Base-by-base conservation (phyloP, 2,113 vertebrate genomes). In the Pomatostomus ruficeps region DNA sequence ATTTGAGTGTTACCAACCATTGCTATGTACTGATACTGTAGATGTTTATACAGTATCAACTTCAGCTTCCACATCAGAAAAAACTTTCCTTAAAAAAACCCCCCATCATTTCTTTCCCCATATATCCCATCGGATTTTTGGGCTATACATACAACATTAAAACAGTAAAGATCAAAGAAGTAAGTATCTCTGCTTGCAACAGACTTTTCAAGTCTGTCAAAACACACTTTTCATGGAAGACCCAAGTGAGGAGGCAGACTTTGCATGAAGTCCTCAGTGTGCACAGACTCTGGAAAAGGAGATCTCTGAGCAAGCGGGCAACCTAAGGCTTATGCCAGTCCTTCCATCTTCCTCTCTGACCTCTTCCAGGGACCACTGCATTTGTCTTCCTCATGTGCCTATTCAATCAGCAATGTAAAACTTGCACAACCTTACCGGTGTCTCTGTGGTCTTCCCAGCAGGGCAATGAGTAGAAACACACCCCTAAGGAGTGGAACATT, bases 21-120 rank as follows among this genome's bases (percentile, higher is more conserved):
- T 20, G 28, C 52, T 52, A 8, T 12, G 42, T 19, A 59, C 10
- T 31, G 14, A 38, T 58, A 58, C 2, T 42, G 31, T 9, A 77
- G 15, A 54, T 0, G 0, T 26, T 49, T 4, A 23, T 26, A 82
- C 17, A 52, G 1, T 19, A 63, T 10, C 49, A 80, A 28, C 62
- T 22, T 62, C 22, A 46, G n/a, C 33, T 62, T 54, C 24, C 29
- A 66, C 16, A 58, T 8, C 11, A 48, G 36, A 55, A 58, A 48
- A 42, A 11, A 40, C 5, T 21, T 77, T 10, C 22, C 35, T 54
- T 23, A 35, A 68, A 75, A 58, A 28, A 40, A 8, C 0, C 0
- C 4, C 26, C 4, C 24, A 66, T 26, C 3, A 49, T 28, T 66
- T 89, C 8, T 88, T 72, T 55, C 19, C 13, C 25, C 25, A 40